Percentiles rank a stretch among this genome's conserved stretches.
Conservation (phyloP, 37 sponge, comb jelly and placozoan species). For the Ianthella basta region DNA sequence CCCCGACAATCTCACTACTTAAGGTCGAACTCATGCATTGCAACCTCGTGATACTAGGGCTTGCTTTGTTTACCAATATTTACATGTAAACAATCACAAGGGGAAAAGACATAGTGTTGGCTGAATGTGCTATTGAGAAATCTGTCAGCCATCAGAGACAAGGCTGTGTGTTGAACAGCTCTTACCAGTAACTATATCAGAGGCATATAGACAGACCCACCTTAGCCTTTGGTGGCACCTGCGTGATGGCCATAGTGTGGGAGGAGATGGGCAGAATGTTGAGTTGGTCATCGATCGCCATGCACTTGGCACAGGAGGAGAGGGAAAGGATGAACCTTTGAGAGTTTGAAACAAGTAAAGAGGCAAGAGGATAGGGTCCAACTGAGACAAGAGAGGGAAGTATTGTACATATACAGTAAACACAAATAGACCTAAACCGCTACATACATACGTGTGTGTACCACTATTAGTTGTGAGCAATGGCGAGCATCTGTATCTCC, state of each 20-base stretch:
- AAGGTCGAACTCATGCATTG: too few relatives aligned
- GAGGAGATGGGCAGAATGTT: slow-evolving; percentile 90
- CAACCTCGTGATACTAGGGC: too few relatives aligned
- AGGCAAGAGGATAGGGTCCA: not conserved
- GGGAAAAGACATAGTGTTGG: too few relatives aligned
- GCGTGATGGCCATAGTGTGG: slow-evolving; percentile 39
- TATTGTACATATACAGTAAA: not conserved
- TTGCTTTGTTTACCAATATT: too few relatives aligned
- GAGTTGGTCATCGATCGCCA: slow-evolving; percentile 92
- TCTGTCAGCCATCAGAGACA: too few relatives aligned
- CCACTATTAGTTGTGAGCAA: too few relatives aligned
- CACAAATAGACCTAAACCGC: not conserved
- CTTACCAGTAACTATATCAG: too few relatives aligned
- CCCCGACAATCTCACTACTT: too few relatives aligned
- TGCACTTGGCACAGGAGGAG: slow-evolving; percentile 64
- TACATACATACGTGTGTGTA: not conserved
- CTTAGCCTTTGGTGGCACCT: not conserved
- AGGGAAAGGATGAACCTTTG: slow-evolving; percentile 92
- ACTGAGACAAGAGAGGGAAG: not conserved
- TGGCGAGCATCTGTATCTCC: too few relatives aligned
- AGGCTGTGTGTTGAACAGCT: too few relatives aligned
- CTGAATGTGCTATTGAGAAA: too few relatives aligned
- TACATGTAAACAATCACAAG: too few relatives aligned
- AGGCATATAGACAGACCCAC: not conserved
- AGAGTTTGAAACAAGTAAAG: not conserved